These are phyloP conservation scores for Nothobranchius furzeri DNA, from an alignment of 2,113 vertebrate species.

Conservation along the genomic window DNA sequence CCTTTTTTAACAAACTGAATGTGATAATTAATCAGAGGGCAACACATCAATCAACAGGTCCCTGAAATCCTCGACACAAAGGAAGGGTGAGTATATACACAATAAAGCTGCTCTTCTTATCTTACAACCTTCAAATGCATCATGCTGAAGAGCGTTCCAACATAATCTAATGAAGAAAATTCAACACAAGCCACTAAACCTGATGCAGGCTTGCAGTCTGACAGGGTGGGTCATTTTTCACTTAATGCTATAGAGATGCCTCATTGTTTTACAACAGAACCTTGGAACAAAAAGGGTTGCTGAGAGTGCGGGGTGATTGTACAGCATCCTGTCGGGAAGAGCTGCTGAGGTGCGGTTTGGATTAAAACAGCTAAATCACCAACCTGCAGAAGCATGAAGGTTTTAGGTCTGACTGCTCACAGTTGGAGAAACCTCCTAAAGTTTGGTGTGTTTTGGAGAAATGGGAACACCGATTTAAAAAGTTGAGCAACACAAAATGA, in stretches of 20 bases:
- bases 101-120: not conserved
- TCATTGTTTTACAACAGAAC: conserved; percentile 41
- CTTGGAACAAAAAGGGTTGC: conserved; percentile 38
- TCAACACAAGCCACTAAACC: conserved; percentile 1
- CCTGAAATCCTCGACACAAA: too few relatives aligned
- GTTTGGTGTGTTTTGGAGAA: not conserved
- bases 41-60: too few relatives aligned
- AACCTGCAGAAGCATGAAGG: not conserved
- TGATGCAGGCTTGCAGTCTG: conserved; percentile 7
- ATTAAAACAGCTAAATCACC: conserved; percentile 11
- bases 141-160: not conserved
- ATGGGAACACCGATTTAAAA: not conserved
- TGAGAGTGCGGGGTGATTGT: conserved; percentile 27
- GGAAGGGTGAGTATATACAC: too few relatives aligned
- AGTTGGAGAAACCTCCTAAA: not conserved
- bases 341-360: conserved; percentile 7
- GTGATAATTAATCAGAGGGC: too few relatives aligned
- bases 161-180: not conserved
- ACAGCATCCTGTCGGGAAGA: conserved; percentile 58
- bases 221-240: conserved; percentile 25
- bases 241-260: conserved; percentile 28
- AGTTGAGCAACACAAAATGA: not conserved
- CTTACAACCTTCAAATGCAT: not conserved
- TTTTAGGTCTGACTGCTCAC: not conserved
- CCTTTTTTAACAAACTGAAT: too few relatives aligned